Evolutionary conservation across 2,888 invertebrate genomes (phyloP).

Genomic region (Netelia virgata): DNA sequence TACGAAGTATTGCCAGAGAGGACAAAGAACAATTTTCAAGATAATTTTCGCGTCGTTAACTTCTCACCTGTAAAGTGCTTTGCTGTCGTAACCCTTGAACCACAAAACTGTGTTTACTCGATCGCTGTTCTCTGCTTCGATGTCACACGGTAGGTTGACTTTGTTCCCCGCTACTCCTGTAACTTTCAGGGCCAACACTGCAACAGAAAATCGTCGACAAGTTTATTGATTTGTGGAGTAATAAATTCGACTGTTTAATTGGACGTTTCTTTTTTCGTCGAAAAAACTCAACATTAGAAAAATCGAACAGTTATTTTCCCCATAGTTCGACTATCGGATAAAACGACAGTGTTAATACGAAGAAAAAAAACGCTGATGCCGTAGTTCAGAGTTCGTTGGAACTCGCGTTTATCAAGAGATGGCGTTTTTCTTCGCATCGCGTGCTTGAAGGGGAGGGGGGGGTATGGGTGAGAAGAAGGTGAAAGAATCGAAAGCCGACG

Average conservation of each 20-base stretch:
- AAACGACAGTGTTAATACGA: slow-evolving; percentile 13
- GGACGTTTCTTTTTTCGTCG: not conserved
- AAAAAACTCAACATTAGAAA: not conserved
- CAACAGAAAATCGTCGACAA: slow-evolving; percentile 76
- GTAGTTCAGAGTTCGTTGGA: slow-evolving; percentile 10
- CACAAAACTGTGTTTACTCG: slow-evolving; percentile 95
- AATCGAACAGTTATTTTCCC: not conserved
- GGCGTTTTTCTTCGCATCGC: not conserved
- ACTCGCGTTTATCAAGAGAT: slow-evolving; percentile 26
- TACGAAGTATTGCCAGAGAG: slow-evolving; percentile 13
- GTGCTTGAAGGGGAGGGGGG: not conserved
- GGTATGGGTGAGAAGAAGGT: not conserved
- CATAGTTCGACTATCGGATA: not conserved
- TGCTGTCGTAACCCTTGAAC: slow-evolving; percentile 94
- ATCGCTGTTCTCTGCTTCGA: slow-evolving; percentile 92
- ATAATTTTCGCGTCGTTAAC: not conserved
- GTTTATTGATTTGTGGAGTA: not conserved
- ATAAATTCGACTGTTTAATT: too few species aligned
- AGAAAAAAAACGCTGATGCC: slow-evolving; percentile 17
- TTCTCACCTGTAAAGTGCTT: slow-evolving; percentile 93
- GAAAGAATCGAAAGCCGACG: slow-evolving; percentile 30
- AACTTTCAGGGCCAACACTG: slow-evolving; percentile 93
- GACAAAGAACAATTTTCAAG: not conserved
- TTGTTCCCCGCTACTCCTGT: slow-evolving; percentile 93
- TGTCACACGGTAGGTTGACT: slow-evolving; percentile 94